Evolutionary conservation across 2,113 vertebrate species (phyloP), one percentile per base, ranked within the genome.

Genomic region (Rana temporaria): DNA sequence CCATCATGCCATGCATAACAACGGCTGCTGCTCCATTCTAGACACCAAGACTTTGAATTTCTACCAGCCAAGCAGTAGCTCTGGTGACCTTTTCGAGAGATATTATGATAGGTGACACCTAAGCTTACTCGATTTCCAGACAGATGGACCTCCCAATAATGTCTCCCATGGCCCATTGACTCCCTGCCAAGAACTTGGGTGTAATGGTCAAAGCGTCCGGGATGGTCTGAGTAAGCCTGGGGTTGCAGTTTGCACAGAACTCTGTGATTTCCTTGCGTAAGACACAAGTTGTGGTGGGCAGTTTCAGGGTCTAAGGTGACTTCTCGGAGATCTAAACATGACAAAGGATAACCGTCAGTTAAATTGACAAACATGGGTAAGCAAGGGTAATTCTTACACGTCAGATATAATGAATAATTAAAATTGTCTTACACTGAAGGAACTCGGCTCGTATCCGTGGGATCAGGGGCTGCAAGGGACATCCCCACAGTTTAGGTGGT

Each of bases 131-230:
- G 96, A 22, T 96, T 94, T 81, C 90, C 91, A 62, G 96, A 98
- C 32, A 94, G 83, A 72, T 87, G 87, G 82, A 98, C 92, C 87
- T 99, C 97, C 97, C 98, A 99, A 92, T 98, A 99, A 90, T 97
- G 96, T 48, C 79, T 93, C 11, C 97, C 97, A 0, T 67, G 67
- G 34, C 17, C 86, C 73, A 95, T 96, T 79, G 93, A 88, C 89
- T 98, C 92, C 0, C 66, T 70, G 66, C 97, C 98, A 75, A 96
- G 91, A 72, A 97, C 96, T 91, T 99, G 98, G 95, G 97, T 98
- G 55, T 95, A 93, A 87, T 94, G 87, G 82, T 96, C 85, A 0
- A 99, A 99, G 69, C 93, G 92, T 0, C 88, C 89, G 0, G 91
- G 91, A 12, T 94, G 88, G 1, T 84, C 85, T 0, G 84, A 88